Percentiles rank a stretch among this genome's conserved stretches.
Conservation (phyloP, 2,113 vertebrate genomes). For the Erpornis zantholeuca region DNA sequence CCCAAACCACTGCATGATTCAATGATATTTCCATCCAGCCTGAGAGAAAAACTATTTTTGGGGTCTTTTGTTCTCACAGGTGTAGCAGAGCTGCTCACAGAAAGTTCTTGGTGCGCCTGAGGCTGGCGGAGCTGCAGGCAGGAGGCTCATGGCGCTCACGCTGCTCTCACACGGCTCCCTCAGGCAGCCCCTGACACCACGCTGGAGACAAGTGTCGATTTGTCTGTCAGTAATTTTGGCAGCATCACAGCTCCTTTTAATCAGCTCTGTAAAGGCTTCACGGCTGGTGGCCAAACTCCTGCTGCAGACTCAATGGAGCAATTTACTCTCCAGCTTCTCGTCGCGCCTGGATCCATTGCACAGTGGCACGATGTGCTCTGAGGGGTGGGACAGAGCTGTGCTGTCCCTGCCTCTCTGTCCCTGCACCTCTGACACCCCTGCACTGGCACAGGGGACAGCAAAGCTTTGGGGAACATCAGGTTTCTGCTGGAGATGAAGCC, state of each 20-base stretch:
- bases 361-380: accelerated
- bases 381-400: not conserved
- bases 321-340: not conserved
- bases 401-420: not conserved
- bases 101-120: not conserved
- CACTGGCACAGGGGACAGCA: not conserved
- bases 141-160: accelerated
- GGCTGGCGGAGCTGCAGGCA: not conserved
- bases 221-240: not conserved
- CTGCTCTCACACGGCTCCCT: accelerated
- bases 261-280: not conserved
- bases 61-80: not conserved
- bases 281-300: not conserved
- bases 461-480: not conserved
- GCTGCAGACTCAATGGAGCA: not conserved
- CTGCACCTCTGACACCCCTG: not conserved
- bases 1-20: not conserved
- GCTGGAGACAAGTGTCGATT: not conserved
- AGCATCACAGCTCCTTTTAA: conserved; percentile 22
- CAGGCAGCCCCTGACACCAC: not conserved
- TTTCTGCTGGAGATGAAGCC: not conserved
- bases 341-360: not conserved
- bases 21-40: not conserved
- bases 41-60: not conserved
- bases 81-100: not conserved